Base-by-base conservation (phyloP, 2,113 vertebrate species). In the Hydrochoerus hydrochaeris region DNA sequence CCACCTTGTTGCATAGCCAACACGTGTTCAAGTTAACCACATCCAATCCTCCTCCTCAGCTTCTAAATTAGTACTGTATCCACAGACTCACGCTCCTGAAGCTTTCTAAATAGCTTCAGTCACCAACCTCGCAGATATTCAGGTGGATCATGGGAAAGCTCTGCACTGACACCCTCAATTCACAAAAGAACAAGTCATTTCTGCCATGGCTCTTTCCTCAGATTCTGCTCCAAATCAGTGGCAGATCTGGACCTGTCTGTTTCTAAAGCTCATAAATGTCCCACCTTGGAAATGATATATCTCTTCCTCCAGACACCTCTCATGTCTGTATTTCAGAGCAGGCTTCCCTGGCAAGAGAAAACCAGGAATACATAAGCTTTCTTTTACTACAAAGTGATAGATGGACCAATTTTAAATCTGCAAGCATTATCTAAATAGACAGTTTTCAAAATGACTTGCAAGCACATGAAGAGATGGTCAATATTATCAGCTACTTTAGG, bases 341-440 rank as follows among this genome's bases (percentile, higher is more conserved):
- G 16, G 67, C 49, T 93, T n/a, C 54, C 16, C 24, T 3, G n/a
- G 38, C 8, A 78, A 52, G 2, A 26, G 6, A 35, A 93, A 97
- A 81, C 67, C 41, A 28, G 16, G 19, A 93, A 32, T 17, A 89
- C 22, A 10, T 44, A 67, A 84, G 65, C 38, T 73, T 90, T 63
- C 22, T 85, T 89, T 82, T 46, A 92, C 20, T 24, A 71, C 32
- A 95, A 94, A 95, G 69, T 95, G 57, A 69, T 9, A 89, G 86
- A 62, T 17, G 81, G 83, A 13, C 26, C 46, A 62, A 28, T 49
- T 80, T 54, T 44, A 80, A 90, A 93, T 84, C 82, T 88, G 26
- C 41, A 38, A 10, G 52, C 65, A 20, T 52, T 4, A 85, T 88
- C 49, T 81, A 13, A 92, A 75, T 6, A 75, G 41, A 75, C 35